Base-by-base conservation (phyloP, 2,888 invertebrate genomes). In the Cosmia pyralina region DNA sequence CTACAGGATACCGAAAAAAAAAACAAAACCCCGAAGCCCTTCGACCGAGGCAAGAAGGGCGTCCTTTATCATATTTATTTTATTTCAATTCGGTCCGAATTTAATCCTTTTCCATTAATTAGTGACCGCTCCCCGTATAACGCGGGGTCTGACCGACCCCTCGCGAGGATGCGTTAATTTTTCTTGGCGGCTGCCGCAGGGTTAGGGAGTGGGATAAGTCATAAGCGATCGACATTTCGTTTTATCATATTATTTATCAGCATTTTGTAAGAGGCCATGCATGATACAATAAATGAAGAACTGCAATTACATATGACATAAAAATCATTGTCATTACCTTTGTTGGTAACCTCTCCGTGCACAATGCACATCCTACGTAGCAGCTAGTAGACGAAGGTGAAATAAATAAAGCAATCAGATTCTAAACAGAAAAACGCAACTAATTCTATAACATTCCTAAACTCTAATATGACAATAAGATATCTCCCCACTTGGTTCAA, bases 21-120 rank as follows among this genome's bases (percentile, higher is more conserved):
- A 81, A 73, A 78, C 77, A 79, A 75, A 85, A 69, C 60, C 79
- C 85, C 77, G 84, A 83, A 84, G 79, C 87, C 88, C 86, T 85
- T 71, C 84, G 77, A 71, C 85, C 85, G 87, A 88, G 87, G 92
- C 90, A 93, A 93, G 93, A 80, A 81, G 90, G 92, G 92, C 88
- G 88, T 90, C 92, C 94, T 93, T 95, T 93, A 94, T 95, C 96
- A 96, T 96, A 96, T 96, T 96, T 96, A 96, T 96, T 96, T 96
- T 96, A 96, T 96, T 96, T 96, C 95, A 94, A 95, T 96, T 95
- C 94, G 88, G 93, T 92, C 93, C 95, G 93, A 95, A 95, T 95
- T 96, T 96, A 96, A 96, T 96, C 96, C 96, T 95, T 95, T 96
- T 95, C 95, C 96, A 96, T 96, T 96, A 96, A 96, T 96, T 96